Conservation (phyloP, 2,888 invertebrate genomes). For the Heteromyza rotundicornis region DNA sequence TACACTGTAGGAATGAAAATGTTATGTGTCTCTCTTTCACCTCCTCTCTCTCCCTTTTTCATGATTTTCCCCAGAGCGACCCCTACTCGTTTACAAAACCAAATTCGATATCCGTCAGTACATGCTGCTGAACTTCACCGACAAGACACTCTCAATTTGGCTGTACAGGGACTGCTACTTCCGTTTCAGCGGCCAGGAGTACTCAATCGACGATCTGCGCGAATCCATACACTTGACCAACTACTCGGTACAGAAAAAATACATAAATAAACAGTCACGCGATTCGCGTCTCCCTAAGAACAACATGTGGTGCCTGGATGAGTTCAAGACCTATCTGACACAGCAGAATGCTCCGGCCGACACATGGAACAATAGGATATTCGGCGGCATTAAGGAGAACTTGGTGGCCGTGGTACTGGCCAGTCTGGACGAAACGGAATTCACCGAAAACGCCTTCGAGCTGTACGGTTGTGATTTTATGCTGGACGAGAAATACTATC, state of each 20-base stretch:
- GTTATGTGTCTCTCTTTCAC: too few relatives aligned
- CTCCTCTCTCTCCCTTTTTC: too few relatives aligned
- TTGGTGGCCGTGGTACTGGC: conserved; percentile 80
- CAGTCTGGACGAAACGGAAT: conserved; percentile 75
- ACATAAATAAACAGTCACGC: conserved; percentile 63
- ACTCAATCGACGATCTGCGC: conserved; percentile 77
- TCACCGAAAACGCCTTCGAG: conserved; percentile 81
- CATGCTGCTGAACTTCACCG: conserved; percentile 75
- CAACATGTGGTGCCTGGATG: conserved; percentile 85
- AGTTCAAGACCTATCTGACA: conserved; percentile 71
- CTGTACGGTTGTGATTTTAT: conserved; percentile 93
- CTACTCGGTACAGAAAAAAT: conserved; percentile 84
- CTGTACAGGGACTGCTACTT: conserved; percentile 85
- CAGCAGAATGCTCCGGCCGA: conserved; percentile 60
- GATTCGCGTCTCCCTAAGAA: conserved; percentile 72
- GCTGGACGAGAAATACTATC: conserved; percentile 81
- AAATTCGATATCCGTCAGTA: conserved; percentile 93
- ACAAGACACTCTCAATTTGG: conserved; percentile 81
- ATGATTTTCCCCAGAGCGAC: conserved; percentile 70
- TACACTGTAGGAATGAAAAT: too few relatives aligned
- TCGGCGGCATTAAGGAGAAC: conserved; percentile 83
- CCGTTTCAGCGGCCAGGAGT: conserved; percentile 85
- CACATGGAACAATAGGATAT: conserved; percentile 77
- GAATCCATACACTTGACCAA: conserved; percentile 89
- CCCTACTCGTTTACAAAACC: conserved; percentile 80